phyloP scores from a whole-genome alignment of 2,888 invertebrate species.

The Colostygia pectinataria region DNA sequence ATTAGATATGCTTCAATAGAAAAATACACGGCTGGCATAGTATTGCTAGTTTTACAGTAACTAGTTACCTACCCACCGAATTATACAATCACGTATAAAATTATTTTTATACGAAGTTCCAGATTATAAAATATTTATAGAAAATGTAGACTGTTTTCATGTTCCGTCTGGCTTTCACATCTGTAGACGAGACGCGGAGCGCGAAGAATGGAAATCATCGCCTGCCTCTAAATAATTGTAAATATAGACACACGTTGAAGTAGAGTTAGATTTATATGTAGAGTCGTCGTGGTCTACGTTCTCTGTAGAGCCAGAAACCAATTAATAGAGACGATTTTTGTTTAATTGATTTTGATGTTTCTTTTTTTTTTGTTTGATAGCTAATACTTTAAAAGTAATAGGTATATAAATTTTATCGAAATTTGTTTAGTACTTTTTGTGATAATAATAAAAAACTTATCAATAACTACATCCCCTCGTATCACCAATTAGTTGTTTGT shows the following conservation, averaged over 20 bases:
- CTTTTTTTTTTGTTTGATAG: no score
- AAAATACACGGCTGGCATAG: no score
- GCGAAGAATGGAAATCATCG: conserved; percentile 63
- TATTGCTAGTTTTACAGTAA: no score
- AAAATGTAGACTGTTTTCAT: conserved; percentile 28
- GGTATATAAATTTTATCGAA: no score
- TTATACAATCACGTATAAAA: conserved; percentile 8
- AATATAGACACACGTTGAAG: conserved; percentile 19
- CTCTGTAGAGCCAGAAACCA: background rate
- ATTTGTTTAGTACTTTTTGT: no score
- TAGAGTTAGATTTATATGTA: conserved; percentile 2
- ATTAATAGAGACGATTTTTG: no score
- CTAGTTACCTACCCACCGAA: background rate
- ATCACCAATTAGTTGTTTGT: no score
- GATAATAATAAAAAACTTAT: no score
- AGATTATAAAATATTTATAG: conserved; percentile 26
- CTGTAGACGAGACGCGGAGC: conserved; percentile 51
- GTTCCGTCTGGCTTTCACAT: conserved; percentile 52
- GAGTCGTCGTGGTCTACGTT: background rate
- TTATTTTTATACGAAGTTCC: conserved; percentile 14
- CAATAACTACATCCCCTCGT: no score
- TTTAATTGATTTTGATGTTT: no score
- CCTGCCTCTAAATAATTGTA: conserved; percentile 49
- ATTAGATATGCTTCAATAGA: no score
- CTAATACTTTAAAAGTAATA: no score